Evolutionary conservation across 1,140 invertebrate species (phyloP).

Genomic region (Eciton burchellii): DNA sequence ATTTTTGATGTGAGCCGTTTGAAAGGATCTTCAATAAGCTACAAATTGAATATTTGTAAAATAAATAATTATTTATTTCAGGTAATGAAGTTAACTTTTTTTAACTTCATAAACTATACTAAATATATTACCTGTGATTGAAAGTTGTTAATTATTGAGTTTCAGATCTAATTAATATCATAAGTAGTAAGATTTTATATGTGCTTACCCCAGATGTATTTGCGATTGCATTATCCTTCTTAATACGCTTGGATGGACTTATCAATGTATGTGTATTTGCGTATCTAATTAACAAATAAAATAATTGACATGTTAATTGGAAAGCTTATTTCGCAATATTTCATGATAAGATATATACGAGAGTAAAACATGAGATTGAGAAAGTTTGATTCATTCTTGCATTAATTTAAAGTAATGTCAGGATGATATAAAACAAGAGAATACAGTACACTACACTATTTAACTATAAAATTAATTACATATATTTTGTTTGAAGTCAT

Average conservation of each 20-base stretch:
- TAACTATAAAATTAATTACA: too few species aligned
- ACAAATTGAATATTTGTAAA: conserved; percentile 53
- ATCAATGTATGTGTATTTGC: conserved; percentile 90
- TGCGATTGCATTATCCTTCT: conserved; percentile 88
- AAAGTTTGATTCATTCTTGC: neutral
- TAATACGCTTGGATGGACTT: conserved; percentile 90
- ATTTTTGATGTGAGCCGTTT: conserved; percentile 89
- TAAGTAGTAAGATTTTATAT: conserved; percentile 9
- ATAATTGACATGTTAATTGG: too few species aligned
- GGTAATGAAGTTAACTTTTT: neutral
- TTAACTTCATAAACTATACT: conserved; percentile 6
- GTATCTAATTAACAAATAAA: conserved; percentile 84
- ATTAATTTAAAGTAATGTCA: too few species aligned
- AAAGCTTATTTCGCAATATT: conserved; percentile 27
- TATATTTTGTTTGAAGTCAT: conserved; percentile 3
- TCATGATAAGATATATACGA: neutral
- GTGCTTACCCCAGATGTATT: conserved; percentile 80
- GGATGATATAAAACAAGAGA: neutral
- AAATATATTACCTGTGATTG: conserved; percentile 1
- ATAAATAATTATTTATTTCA: conserved; percentile 17
- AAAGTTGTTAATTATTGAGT: neutral
- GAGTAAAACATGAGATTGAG: neutral
- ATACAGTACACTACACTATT: neutral
- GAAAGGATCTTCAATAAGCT: conserved; percentile 88
- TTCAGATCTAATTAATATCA: neutral